Evolutionary conservation across 2,113 vertebrate genomes (phyloP), one percentile per base, ranked within the genome.

Genomic region (Puma concolor): DNA sequence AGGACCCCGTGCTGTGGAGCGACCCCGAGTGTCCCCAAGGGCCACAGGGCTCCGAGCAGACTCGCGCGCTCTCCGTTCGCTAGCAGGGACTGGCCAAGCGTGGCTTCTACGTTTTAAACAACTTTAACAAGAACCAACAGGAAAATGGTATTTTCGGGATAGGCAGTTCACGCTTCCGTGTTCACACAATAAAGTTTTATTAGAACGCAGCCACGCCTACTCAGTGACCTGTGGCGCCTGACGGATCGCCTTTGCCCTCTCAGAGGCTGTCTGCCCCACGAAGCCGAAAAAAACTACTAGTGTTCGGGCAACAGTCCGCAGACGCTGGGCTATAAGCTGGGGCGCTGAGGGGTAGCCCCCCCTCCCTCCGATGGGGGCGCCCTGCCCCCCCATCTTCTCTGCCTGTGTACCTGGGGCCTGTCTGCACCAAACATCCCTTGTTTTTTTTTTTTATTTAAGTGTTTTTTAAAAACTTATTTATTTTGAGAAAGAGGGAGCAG

Each of bases 321-420:
- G 84, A 12, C 0, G 2, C 27, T 4, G 60, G 69, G 27, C 67
- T 4, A 0, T 0, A 0, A 11, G 11, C 27, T 2, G 1, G 5
- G 27, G 50, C 1, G 33, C 33, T 12, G 71, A 4, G 3, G 0
- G 8, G n/a, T 23, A 17, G 17, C 21, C 17, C 2, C 36, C 52
- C 85, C 57, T 5, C 41, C 14, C 33, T 41, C n/a, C 21, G 4
- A 11, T 4, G n/a, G 57, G 21, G 27, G 15, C 33, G 66, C 2
- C 50, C 36, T 4, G 16, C 11, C 48, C 1, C 14, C 36, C 7
- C 16, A 13, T 71, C 67, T 83, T 12, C 60, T 54, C 54, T 29
- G 38, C 63, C 44, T 5, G 11, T 7, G 11, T 1, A 23, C 54
- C 85, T 25, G 23, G 63, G 23, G 25, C 21, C 81, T 19, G 6